phyloP scores from a whole-genome alignment of 2,888 invertebrate species.

The Diachrysia chrysitis region DNA sequence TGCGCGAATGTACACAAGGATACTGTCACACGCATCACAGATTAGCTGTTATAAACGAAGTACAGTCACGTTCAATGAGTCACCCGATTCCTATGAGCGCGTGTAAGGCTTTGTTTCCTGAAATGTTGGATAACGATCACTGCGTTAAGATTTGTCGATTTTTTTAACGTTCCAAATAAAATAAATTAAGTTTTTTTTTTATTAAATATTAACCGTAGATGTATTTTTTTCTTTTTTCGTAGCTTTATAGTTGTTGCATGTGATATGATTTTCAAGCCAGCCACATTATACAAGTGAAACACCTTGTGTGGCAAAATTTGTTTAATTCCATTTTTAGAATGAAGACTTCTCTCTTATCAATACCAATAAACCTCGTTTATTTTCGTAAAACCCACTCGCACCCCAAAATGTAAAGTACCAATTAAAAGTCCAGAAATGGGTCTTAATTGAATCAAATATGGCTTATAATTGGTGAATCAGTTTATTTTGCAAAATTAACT shows the following conservation, averaged over 20 bases:
- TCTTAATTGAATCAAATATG: conserved; percentile 52
- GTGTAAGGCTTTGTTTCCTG: conserved; percentile 51
- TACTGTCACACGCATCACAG: conserved; percentile 73
- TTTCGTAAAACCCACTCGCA: conserved; percentile 36
- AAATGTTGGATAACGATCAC: conserved; percentile 50
- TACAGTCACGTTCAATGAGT: conserved; percentile 79
- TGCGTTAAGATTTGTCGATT: conserved; percentile 19
- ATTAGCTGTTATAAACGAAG: conserved; percentile 69
- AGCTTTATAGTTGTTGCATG: too few relatives aligned
- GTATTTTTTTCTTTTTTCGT: too few relatives aligned
- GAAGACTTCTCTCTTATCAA: conserved; percentile 30
- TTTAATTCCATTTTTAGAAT: not conserved
- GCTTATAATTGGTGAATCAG: conserved; percentile 55
- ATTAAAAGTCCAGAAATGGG: conserved; percentile 44
- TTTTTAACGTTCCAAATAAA: not conserved
- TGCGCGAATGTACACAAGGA: conserved; percentile 73
- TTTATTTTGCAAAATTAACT: conserved; percentile 43
- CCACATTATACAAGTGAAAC: not conserved
- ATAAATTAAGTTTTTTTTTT: too few relatives aligned
- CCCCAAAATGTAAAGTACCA: conserved; percentile 42
- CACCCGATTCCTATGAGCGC: conserved; percentile 52
- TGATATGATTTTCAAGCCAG: too few relatives aligned
- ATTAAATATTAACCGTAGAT: too few relatives aligned
- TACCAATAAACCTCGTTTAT: conserved; percentile 38
- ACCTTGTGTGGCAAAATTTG: not conserved